A percentile compares a stretch with the other conserved stretches of the same genome.
These are phyloP conservation scores for Balaeniceps rex DNA, from an alignment of 2,113 vertebrate species.

Conservation along the genomic window DNA sequence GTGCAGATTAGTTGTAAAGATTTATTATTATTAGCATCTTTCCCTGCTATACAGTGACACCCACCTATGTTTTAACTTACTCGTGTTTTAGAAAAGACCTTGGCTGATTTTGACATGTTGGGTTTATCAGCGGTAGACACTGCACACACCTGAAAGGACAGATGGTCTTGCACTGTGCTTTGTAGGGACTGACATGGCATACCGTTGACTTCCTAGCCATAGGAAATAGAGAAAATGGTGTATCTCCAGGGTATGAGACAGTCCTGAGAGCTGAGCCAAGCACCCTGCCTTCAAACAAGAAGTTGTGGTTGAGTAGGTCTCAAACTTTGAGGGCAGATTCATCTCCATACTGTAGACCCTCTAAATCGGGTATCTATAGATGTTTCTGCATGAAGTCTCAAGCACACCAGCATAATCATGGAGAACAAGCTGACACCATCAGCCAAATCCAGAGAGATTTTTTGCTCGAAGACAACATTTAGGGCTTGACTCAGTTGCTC, in stretches of 20 bases:
- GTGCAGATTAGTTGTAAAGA: not conserved
- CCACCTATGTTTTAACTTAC: not conserved
- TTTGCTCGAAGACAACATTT: not conserved
- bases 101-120: not conserved
- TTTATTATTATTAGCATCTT: not conserved
- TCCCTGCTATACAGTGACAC: not conserved
- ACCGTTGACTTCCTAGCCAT: not conserved
- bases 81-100: not conserved
- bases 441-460: not conserved
- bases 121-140: not conserved
- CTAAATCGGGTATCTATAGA: not conserved
- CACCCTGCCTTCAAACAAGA: not conserved
- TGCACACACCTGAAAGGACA: not conserved
- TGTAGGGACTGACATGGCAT: not conserved
- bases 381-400: not conserved
- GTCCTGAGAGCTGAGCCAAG: not conserved
- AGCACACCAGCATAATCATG: not conserved
- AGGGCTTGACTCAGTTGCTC: not conserved
- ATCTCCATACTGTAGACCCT: not conserved
- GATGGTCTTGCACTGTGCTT: not conserved
- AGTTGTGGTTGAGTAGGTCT: not conserved
- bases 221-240: not conserved
- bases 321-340: not conserved
- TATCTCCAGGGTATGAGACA: not conserved
- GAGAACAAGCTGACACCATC: not conserved